Percentiles rank a stretch among this genome's conserved stretches.
These are phyloP conservation scores for Leptestheria dahalacensis DNA, from an alignment of 1,140 invertebrate species.

Conservation along the genomic window DNA sequence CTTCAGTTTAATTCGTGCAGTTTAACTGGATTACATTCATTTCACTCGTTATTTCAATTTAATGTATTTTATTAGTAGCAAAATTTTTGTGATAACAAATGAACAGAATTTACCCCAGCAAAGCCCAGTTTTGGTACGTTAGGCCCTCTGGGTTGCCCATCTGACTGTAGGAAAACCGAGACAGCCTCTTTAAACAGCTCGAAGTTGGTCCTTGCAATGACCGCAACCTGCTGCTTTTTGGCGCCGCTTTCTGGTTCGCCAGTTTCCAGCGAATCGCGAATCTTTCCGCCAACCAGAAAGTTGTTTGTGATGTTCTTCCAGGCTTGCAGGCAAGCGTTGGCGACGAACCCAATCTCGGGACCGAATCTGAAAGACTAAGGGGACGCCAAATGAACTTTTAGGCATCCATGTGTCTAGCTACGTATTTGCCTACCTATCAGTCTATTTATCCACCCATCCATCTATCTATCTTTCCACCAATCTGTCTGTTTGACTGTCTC, in stretches of 20 bases:
- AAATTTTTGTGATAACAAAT: neutral
- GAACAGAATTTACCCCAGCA: neutral
- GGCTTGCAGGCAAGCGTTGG: slow-evolving; percentile 9
- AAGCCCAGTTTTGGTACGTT: neutral
- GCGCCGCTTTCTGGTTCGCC: neutral
- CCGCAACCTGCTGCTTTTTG: neutral
- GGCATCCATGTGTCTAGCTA: too few relatives aligned
- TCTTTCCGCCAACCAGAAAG: neutral
- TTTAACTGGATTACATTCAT: too few relatives aligned
- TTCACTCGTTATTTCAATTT: neutral
- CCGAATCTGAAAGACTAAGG: slow-evolving; percentile 23
- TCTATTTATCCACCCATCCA: too few relatives aligned
- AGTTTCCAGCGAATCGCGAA: neutral
- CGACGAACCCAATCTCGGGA: slow-evolving; percentile 21
- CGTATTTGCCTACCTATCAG: too few relatives aligned
- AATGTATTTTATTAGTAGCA: neutral
- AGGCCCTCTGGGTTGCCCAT: neutral
- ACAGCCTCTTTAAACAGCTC: neutral
- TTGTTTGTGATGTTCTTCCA: neutral
- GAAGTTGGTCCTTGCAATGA: slow-evolving; percentile 1
- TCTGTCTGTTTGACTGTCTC: too few relatives aligned
- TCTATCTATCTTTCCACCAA: too few relatives aligned
- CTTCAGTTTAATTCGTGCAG: too few relatives aligned
- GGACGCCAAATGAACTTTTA: neutral
- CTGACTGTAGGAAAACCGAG: neutral